phyloP scores from a whole-genome alignment of 2,888 invertebrate genomes.

The Temnothorax ravouxi region DNA sequence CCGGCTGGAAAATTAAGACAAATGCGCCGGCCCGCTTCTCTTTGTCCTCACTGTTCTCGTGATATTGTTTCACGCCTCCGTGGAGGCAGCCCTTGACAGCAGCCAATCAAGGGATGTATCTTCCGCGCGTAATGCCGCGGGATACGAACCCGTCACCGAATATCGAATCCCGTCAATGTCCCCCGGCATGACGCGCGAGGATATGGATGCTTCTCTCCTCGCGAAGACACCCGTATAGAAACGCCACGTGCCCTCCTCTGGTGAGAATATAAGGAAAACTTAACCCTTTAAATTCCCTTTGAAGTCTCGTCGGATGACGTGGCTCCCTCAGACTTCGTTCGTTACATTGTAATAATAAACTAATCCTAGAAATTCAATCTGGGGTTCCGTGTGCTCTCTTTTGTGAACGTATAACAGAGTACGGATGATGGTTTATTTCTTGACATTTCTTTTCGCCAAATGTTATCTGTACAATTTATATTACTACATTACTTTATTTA shows the following conservation, averaged over 20 bases:
- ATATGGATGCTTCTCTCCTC: constrained; percentile 10
- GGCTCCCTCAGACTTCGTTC: neutral
- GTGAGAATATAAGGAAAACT: constrained; percentile 20
- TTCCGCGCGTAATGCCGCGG: constrained; percentile 42
- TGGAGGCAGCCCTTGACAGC: constrained; percentile 63
- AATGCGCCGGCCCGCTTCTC: constrained; percentile 44
- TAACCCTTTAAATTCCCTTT: constrained; percentile 49
- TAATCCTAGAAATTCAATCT: constrained; percentile 3
- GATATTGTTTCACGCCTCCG: constrained; percentile 74
- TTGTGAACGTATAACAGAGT: neutral
- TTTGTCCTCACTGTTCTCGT: constrained; percentile 48
- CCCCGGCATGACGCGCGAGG: constrained; percentile 30
- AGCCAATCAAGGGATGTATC: constrained; percentile 68
- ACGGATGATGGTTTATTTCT: neutral
- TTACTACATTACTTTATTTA: neutral
- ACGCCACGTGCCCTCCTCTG: constrained; percentile 25
- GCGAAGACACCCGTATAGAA: neutral
- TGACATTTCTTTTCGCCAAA: neutral
- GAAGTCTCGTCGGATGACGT: constrained; percentile 35
- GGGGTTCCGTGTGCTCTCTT: neutral
- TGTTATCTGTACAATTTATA: neutral
- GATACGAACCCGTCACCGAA: constrained; percentile 44
- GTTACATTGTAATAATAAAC: constrained; percentile 42
- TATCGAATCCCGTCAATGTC: constrained; percentile 47
- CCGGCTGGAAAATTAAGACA: constrained; percentile 74